Evolutionary conservation across 2,113 vertebrate genomes (phyloP).

Genomic region (Edolisoma coerulescens): DNA sequence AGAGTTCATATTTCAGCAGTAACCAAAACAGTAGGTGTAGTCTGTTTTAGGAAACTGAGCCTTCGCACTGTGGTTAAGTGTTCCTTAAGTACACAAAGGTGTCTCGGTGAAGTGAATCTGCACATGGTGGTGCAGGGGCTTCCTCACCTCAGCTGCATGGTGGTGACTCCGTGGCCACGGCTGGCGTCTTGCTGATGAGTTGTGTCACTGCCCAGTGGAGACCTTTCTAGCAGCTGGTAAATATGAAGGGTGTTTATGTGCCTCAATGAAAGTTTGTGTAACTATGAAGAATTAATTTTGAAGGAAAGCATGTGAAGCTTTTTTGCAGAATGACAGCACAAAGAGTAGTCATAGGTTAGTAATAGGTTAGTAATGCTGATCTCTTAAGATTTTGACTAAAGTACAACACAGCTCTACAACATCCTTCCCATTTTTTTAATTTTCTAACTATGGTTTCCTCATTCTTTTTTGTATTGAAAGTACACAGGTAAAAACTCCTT

Average conservation of each 20-base stretch:
- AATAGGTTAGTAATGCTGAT: background rate
- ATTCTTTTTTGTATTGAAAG: background rate
- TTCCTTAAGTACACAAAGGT: background rate
- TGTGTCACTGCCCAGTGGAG: background rate
- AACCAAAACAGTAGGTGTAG: background rate
- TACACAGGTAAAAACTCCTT: background rate
- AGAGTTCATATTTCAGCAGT: background rate
- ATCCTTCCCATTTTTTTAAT: background rate
- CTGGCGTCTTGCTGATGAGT: background rate
- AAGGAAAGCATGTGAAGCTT: constrained; percentile 20
- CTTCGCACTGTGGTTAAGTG: background rate
- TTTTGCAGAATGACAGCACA: constrained; percentile 30
- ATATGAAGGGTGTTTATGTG: constrained; percentile 19
- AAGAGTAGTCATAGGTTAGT: background rate
- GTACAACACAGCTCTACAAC: background rate
- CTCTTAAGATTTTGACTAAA: background rate
- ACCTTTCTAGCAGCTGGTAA: background rate
- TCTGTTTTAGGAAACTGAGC: background rate
- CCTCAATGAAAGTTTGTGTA: background rate
- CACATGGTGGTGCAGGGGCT: background rate
- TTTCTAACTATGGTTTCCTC: background rate
- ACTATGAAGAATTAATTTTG: constrained; percentile 25
- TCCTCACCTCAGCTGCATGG: background rate
- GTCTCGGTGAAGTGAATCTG: background rate
- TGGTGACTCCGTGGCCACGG: background rate